Evolutionary conservation across 2,888 invertebrate species (phyloP), one percentile per base, ranked within the genome.

Genomic region (Tachina grossa): DNA sequence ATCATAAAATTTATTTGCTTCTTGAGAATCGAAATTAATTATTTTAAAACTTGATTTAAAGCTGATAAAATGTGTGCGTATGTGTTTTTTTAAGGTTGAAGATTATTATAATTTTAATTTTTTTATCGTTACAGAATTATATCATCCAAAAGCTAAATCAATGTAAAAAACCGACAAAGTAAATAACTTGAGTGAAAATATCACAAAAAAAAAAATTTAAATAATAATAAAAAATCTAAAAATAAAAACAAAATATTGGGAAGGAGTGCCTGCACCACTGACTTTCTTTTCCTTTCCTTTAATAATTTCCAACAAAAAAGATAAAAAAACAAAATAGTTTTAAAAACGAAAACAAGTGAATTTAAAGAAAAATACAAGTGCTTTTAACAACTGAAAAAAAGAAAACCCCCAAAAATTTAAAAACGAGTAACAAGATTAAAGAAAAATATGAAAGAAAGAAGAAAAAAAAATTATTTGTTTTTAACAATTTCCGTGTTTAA

Each of bases 111-210:
- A 4, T 49, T 45, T 51, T 65, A 65, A 65, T 63, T 66, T 79
- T 19, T 75, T 81, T 81, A 61, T 83, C 79, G n/a, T 85, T 85
- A 80, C 85, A 85, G 85, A 85, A 80, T 85, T 85, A 85, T 83
- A 83, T 85, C 83, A 85, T 80, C 47, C n/a, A 22, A 66, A n/a
- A 43, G 2, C 49, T 47, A 55, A 84, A 75, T 47, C 68, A 79
- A 57, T 41, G 45, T 39, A 68, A 51, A 77, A 57, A 65, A 41
- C 45, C 41, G 10, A 53, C 13, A 53, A 78, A 59, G 16, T n/a
- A 71, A 49, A 71, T 11, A 53, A 53, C 16, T 74, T 68, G 9
- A 51, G 61, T 45, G 65, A 79, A 78, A 85, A 51, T 74, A 68
- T 39, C 51, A 1, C 3, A 47, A 47, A 47, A 14, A 49, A 16